phyloP scores from a whole-genome alignment of 1,140 invertebrate species.

The Cepaea nemoralis region DNA sequence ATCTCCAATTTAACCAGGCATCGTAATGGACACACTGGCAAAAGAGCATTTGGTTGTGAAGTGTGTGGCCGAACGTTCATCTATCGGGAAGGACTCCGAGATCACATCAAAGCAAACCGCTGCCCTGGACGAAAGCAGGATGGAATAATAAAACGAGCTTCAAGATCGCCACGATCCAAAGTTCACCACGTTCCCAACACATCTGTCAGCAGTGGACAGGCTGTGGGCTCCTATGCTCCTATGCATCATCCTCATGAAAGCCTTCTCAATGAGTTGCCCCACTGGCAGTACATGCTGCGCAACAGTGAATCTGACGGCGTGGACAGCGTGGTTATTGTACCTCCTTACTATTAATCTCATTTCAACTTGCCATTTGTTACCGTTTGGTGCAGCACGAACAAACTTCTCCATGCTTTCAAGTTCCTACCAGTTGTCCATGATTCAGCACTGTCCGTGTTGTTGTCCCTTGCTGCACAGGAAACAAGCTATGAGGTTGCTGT shows the following conservation, averaged over 20 bases:
- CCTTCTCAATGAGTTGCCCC: not conserved
- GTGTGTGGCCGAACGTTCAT: slow-evolving; percentile 27
- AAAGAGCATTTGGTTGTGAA: slow-evolving; percentile 16
- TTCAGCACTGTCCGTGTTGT: no score
- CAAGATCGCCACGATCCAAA: not conserved
- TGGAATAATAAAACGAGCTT: not conserved
- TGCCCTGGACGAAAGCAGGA: slow-evolving; percentile 19
- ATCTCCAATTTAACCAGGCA: slow-evolving; percentile 29
- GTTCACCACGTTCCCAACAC: not conserved
- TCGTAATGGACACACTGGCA: slow-evolving; percentile 21
- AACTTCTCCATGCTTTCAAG: no score
- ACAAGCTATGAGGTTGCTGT: no score
- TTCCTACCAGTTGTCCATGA: no score
- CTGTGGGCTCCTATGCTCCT: not conserved
- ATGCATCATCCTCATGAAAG: not conserved
- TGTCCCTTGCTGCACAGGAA: no score
- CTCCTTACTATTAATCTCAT: slow-evolving; percentile 63
- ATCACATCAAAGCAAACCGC: slow-evolving; percentile 15
- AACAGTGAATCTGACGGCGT: slow-evolving; percentile 4
- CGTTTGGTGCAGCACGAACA: no score
- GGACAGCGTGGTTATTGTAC: slow-evolving; percentile 8
- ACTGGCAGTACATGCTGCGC: slow-evolving; percentile 9
- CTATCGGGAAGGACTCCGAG: slow-evolving; percentile 56
- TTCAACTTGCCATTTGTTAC: no score
- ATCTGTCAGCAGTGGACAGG: not conserved